Evolutionary conservation across 2,113 vertebrate genomes (phyloP), one percentile per base, ranked within the genome.

Genomic region (Chaenogobius annularis): DNA sequence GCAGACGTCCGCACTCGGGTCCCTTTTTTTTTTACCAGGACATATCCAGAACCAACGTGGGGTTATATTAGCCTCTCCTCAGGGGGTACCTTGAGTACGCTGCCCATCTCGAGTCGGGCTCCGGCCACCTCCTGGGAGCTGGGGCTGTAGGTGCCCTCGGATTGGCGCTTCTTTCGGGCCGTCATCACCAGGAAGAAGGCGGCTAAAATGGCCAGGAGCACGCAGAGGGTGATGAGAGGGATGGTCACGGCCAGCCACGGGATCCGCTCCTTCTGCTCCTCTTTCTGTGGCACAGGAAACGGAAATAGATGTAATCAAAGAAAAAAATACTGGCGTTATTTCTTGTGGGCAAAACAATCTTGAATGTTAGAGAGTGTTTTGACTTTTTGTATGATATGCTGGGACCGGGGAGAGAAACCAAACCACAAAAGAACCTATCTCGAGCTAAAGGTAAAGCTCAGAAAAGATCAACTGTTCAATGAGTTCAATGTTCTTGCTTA

Each of bases 31-130:
- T 69, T 44, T 37, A 70, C n/a, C 73, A 26, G 22, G 11, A 69
- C 22, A 72, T 69, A 78, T 77, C 80, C 73, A 62, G 48, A 72
- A 23, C 59, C 59, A 9, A 9, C 3, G 10, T 10, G 47, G 22
- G 12, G 69, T 93, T 78, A 96, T 84, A 97, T 97, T 54, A 98
- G 83, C 78, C 98, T 95, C 92, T 99, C 98, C 56, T 99, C 98
- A 0, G 98, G 98, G 0, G 98, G 98, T 83, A 99, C 95, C 88
- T 99, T 99, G 58, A 99, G 95, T 23, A 99, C 96, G 37, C 94
- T 98, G 92, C 97, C 97, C 98, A 99, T 99, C 91, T 99, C 98
- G 81, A 99, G 70, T 56, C 97, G 92, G 19, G 98, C 98, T 40
- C 98, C 98, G 0, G 96, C 97, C 76, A 98, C 96, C 69, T 99